Evolutionary conservation across 2,113 vertebrate genomes (phyloP).

Genomic region (Ammodytes dubius): DNA sequence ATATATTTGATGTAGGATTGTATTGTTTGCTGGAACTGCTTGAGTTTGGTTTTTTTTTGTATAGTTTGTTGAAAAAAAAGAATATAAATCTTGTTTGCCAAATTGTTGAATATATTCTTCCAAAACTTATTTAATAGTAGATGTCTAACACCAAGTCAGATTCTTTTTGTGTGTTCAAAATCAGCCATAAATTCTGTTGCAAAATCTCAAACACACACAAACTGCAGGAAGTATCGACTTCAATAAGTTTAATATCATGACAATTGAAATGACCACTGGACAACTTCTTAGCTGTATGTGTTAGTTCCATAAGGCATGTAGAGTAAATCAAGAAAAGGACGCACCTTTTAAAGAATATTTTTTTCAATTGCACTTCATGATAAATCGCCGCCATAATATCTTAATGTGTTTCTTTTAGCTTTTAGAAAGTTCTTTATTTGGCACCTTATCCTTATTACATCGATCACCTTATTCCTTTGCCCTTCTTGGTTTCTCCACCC

Average conservation of each 20-base stretch:
- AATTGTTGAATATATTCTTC: not conserved
- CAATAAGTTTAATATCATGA: conserved; percentile 25
- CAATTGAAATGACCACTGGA: not conserved
- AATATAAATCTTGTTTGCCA: not conserved
- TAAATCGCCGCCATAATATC: not conserved
- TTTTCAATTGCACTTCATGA: not conserved
- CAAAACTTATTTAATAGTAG: not conserved
- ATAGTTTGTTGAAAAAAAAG: not conserved
- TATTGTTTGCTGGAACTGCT: conserved; percentile 43
- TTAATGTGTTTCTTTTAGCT: not conserved
- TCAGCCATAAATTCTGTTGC: not conserved
- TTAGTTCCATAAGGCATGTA: not conserved
- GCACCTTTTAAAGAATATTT: not conserved
- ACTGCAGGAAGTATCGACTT: not conserved
- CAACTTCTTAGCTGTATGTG: not conserved
- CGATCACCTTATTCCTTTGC: not conserved
- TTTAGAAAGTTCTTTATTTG: not conserved
- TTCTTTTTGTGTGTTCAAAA: not conserved
- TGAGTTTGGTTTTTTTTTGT: conserved; percentile 26
- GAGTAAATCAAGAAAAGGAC: not conserved
- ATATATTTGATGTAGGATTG: conserved; percentile 42
- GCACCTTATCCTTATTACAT: not conserved
- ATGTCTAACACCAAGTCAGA: not conserved
- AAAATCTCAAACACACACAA: not conserved
- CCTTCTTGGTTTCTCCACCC: too few species aligned